Evolutionary conservation across 2,113 vertebrate species (phyloP).

Genomic region (Xenus cinereus): DNA sequence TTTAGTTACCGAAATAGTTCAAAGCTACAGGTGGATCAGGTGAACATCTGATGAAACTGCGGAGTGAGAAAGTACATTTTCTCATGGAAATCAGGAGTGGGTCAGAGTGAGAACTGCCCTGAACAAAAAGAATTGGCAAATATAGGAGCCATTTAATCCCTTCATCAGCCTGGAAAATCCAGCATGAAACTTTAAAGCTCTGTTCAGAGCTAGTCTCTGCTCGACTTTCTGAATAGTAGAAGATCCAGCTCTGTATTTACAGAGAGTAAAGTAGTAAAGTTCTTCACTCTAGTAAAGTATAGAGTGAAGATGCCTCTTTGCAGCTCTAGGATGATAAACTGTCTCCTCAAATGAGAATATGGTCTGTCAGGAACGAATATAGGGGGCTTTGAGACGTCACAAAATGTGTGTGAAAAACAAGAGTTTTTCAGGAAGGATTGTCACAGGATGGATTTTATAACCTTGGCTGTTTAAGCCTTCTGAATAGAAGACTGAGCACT

Average conservation of each 20-base stretch:
- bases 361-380: neutral
- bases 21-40: neutral
- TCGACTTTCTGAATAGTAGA: rapidly evolving
- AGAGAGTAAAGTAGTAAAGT: neutral
- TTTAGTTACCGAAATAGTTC: neutral
- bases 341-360: neutral
- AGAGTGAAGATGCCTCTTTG: neutral
- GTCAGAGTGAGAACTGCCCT: neutral
- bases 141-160: neutral
- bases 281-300: too few relatives aligned
- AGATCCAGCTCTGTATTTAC: neutral
- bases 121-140: neutral
- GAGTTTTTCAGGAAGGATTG: neutral
- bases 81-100: neutral
- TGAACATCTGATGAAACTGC: neutral
- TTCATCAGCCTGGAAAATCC: neutral
- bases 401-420: neutral
- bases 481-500: neutral
- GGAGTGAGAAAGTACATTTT: neutral
- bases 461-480: neutral
- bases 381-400: neutral
- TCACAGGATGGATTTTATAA: neutral
- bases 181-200: neutral
- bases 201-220: rapidly evolving
- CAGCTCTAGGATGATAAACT: neutral